phyloP scores from a whole-genome alignment of 2,797 vertebrate genomes.

The Ctenochaetus hawaiiensis region DNA sequence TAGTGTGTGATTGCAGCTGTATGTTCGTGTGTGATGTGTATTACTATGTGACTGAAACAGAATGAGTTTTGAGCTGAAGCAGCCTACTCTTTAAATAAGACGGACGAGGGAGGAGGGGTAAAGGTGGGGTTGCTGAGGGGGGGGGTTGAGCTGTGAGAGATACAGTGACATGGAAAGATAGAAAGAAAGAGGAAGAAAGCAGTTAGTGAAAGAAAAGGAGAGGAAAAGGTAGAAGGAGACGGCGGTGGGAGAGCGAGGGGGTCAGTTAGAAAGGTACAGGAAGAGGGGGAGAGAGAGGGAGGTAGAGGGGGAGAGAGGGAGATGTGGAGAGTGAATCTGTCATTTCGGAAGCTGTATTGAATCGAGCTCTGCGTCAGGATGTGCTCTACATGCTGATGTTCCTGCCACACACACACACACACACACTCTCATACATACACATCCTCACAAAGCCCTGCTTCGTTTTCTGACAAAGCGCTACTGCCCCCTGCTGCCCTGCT shows the following conservation, averaged over 20 bases:
- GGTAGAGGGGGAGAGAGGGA: constrained; percentile 6
- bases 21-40: constrained; percentile 59
- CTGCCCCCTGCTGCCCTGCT: constrained; percentile 83
- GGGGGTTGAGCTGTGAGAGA: constrained; percentile 13
- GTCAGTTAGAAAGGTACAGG: constrained; percentile 25
- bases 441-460: constrained; percentile 43
- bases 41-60: constrained; percentile 61
- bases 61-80: constrained; percentile 71
- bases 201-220: constrained; percentile 26
- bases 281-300: constrained; percentile 29
- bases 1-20: constrained; percentile 59
- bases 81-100: constrained; percentile 78
- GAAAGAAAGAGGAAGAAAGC: constrained; percentile 32
- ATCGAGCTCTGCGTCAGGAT: constrained; percentile 86
- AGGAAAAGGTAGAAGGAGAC: constrained; percentile 8
- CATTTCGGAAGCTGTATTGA: constrained; percentile 86
- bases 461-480: constrained; percentile 77
- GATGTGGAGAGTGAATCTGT: constrained; percentile 77
- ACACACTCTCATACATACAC: constrained; percentile 30
- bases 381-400: constrained; percentile 88
- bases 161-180: constrained; percentile 55
- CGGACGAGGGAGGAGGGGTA: constrained; percentile 28
- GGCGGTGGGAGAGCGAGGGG: constrained; percentile 11
- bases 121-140: not conserved
- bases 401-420: constrained; percentile 63